Evolutionary conservation across 2,888 invertebrate genomes (phyloP).

Genomic region (Villa cingulata): DNA sequence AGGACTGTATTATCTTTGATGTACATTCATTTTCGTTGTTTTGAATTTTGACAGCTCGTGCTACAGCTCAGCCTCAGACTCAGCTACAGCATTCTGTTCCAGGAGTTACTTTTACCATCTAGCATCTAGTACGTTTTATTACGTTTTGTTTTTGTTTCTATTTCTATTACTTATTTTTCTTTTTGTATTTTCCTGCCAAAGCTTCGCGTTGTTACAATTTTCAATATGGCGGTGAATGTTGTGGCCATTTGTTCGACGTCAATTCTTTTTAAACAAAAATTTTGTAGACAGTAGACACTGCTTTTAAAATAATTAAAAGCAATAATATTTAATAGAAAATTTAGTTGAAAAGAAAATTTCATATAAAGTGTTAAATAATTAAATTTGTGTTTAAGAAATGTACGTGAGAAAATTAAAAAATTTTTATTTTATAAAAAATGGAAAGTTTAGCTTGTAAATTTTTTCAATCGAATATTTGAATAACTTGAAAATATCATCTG

Average conservation of each 20-base stretch:
- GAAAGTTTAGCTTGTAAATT: no score
- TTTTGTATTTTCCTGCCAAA: slow-evolving; percentile 13
- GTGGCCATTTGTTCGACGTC: slow-evolving; percentile 43
- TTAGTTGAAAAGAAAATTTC: not conserved
- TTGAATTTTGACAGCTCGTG: no score
- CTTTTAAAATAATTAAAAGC: slow-evolving; percentile 14
- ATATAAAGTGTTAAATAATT: not conserved
- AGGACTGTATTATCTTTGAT: no score
- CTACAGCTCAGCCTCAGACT: no score
- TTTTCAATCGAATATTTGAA: no score
- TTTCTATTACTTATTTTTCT: no score
- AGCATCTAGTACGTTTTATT: slow-evolving; percentile 13
- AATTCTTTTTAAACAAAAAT: slow-evolving; percentile 23
- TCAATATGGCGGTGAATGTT: slow-evolving; percentile 54
- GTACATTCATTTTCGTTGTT: no score
- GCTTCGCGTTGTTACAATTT: slow-evolving; percentile 27
- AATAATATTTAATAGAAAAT: slow-evolving; percentile 1
- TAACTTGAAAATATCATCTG: no score
- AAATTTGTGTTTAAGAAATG: not conserved
- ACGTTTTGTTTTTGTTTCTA: slow-evolving; percentile 6
- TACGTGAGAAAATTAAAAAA: not conserved
- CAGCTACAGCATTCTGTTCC: no score
- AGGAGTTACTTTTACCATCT: not conserved
- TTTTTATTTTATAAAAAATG: no score
- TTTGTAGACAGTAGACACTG: slow-evolving; percentile 8